Base-by-base conservation (phyloP, 2,113 vertebrate genomes). In the Sander lucioperca region DNA sequence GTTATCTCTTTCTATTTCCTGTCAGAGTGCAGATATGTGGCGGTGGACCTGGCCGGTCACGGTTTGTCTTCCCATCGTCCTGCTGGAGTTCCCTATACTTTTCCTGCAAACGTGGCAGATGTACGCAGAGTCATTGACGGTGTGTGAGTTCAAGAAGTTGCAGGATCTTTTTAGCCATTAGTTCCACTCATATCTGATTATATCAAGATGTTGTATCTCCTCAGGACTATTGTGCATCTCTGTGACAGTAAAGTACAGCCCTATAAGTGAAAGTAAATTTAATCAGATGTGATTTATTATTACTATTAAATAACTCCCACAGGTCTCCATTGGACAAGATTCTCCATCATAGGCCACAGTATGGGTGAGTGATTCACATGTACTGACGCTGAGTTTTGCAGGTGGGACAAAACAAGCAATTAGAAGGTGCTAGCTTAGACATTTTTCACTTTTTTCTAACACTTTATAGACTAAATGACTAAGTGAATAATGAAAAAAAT, bases 11-110 rank as follows among this genome's bases (percentile, higher is more conserved):
- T 84, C 47, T 62, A 45, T 86, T 77, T 59, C 54, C 30, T 23
- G 14, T 23, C 92, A 98, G 97, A 91, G 61, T 95, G 79, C 63
- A 89, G 85, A 51, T 97, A 95, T 0, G 91, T 98, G 19, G 96
- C 96, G 7, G 75, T 97, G 89, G 97, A 97, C 86, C 93, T 97
- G 19, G 91, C 94, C 3, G 97, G 97, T 13, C 97, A 97, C 0
- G 96, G 97, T 0, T 84, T 96, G 11, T 97, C 97, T 0, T 96
- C 97, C 23, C 96, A 96, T 77, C 86, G 96, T 19, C 92, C 95
- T 43, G 87, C 95, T 1, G 97, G 97, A 11, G 81, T 89, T n/a
- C 80, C 77, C 0, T 98, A 97, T 87, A 25, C 91, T 67, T 90
- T 94, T 14, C 77, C 95, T 27, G 87, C 94, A 30, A 96, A 96